Evolutionary conservation across 2,797 vertebrate species (phyloP), one percentile per base, ranked within the genome.

Genomic region (Percopsis omiscomaycus): DNA sequence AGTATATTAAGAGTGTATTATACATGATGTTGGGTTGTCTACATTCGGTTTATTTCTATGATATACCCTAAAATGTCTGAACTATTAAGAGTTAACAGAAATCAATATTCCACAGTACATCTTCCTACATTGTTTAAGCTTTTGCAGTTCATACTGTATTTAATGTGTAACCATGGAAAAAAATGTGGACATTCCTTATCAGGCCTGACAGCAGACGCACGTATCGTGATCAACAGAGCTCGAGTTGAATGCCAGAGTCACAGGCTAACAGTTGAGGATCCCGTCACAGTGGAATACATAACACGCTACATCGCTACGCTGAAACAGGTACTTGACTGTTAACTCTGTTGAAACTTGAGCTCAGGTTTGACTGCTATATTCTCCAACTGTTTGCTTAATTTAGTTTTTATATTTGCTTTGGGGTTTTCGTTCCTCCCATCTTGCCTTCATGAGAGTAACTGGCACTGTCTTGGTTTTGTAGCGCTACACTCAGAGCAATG

Each of bases 251-350:
- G 95, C 73, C 95, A 96, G 84, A 96, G 95, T 78, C 92, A 96
- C 86, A 93, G 94, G 82, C 92, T 96, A 61, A 96, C 95, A 3
- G 94, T 96, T 11, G 95, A 96, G 80, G 95, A 96, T 73, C 94
- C 95, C 0, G 94, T 96, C 75, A 96, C 94, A 15, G 93, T 96
- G 50, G 95, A 96, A 75, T 96, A 96, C 80, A 96, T 96, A 85
- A 96, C 95, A 52, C 94, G 94, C 61, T 95, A 94, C 89, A 95
- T 96, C 28, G 94, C 95, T 32, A 94, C 94, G 29, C 89, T 96
- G 73, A 96, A 96, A 89, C 94, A 96, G 93, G 94, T 95, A 85
- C 30, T 29, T 13, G 27, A 55, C 11, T 30, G 10, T 13, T 29
- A 37, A 37, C 6, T 37, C 32, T 37, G 32, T 37, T 37, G 11